These are phyloP conservation scores for Vandiemenella viatica DNA, from an alignment of 2,888 invertebrate genomes.

Conservation along the genomic window DNA sequence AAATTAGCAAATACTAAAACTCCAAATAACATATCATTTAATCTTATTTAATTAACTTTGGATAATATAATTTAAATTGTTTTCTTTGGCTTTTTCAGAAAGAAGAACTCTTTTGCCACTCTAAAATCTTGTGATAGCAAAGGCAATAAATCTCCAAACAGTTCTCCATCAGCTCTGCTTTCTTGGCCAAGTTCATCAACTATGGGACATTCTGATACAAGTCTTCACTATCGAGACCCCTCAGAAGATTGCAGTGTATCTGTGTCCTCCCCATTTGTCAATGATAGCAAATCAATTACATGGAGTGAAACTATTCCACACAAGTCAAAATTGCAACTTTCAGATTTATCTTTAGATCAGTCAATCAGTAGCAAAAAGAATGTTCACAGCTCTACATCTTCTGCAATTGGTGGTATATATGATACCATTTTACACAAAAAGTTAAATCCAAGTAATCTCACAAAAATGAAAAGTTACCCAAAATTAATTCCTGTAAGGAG, in stretches of 20 bases:
- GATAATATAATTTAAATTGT: no score
- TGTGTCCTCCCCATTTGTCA: neutral
- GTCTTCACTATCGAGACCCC: slow-evolving; percentile 3
- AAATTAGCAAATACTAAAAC: no score
- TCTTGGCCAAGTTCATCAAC: slow-evolving; percentile 12
- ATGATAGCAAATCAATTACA: no score
- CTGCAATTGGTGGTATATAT: neutral
- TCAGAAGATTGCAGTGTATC: slow-evolving; percentile 2
- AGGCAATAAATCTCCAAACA: no score
- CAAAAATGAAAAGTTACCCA: slow-evolving; percentile 21
- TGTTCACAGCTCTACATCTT: neutral
- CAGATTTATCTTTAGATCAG: neutral
- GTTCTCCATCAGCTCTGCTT: no score
- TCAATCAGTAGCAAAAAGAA: neutral
- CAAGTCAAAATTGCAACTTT: neutral
- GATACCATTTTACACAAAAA: slow-evolving; percentile 10
- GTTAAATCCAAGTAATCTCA: slow-evolving; percentile 7
- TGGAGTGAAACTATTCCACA: neutral
- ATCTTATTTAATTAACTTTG: no score
- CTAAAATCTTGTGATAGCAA: no score
- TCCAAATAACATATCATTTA: no score
- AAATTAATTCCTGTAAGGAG: slow-evolving; percentile 21
- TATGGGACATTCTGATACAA: slow-evolving; percentile 7
- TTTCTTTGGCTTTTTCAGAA: no score
- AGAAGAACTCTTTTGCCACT: no score